Conservation (phyloP, 2,113 vertebrate species). For the Sclerurus mexicanus region DNA sequence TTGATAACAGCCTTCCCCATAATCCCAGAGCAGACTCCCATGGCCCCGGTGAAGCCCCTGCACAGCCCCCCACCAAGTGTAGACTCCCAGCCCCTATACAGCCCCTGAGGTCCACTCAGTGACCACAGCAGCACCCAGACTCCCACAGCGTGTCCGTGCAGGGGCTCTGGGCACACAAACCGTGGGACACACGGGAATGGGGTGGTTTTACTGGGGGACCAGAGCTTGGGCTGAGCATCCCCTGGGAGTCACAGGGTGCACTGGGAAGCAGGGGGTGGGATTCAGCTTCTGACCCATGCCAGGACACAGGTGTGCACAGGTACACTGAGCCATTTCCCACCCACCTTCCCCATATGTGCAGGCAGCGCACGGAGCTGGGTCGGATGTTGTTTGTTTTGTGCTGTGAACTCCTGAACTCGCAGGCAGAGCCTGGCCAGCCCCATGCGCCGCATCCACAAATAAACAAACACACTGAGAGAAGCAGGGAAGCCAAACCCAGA, state of each 20-base stretch:
- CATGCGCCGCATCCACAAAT: not conserved
- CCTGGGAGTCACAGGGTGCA: accelerated
- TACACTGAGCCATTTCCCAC: accelerated
- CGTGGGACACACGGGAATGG: accelerated
- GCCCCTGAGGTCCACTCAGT: not conserved
- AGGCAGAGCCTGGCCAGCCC: not conserved
- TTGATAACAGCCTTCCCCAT: not conserved
- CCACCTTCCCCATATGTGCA: not conserved
- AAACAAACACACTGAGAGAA: slow-evolving; percentile 22
- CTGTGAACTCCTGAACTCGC: not conserved
- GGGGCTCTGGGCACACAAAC: not conserved
- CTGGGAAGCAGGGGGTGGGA: accelerated
- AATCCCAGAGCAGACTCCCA: not conserved
- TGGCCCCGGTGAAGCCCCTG: not conserved
- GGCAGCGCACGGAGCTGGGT: not conserved
- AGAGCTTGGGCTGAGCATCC: not conserved
- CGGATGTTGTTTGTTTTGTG: not conserved
- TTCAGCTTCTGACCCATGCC: not conserved
- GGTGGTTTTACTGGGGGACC: accelerated
- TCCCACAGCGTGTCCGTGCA: accelerated
- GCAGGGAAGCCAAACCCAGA: not conserved
- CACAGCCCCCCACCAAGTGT: too few species aligned
- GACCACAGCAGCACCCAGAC: not conserved
- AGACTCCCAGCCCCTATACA: not conserved
- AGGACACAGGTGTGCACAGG: not conserved